Evolutionary conservation across 2,113 vertebrate species (phyloP), one percentile per base, ranked within the genome.

Genomic region (Quiscalus mexicanus): DNA sequence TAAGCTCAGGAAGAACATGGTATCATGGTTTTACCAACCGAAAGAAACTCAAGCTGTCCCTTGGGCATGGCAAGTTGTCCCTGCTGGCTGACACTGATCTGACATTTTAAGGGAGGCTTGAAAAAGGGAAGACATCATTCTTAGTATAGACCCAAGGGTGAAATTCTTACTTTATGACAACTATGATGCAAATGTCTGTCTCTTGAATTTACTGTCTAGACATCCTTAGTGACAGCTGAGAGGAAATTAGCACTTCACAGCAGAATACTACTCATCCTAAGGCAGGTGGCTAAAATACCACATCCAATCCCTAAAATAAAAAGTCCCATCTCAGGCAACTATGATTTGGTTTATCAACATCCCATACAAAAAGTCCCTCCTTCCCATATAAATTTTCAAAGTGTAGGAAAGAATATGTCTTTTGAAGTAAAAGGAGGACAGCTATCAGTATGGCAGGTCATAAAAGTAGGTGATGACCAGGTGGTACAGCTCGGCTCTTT

Each of bases 121-220:
- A 62, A 58, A 94, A 92, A 62, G 10, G 16, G 33, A 58, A 95
- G 62, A 53, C 50, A 50, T 58, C 33, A 42, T 49, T 67, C 60
- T 81, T 25, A 52, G n/a, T 17, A 62, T 2, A 67, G 71, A 84
- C 33, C 25, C 4, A 3, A 85, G 62, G 62, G 49, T 76, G 53
- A 90, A 95, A 93, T 71, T 76, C 74, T 90, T 75, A 75, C 70
- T 84, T 93, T 71, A 73, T 58, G 84, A 87, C 53, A 90, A 41
- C 31, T 63, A 16, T 1, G 8, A 86, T 47, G 47, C 64, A 84
- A 74, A 84, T 23, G 27, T 39, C 69, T 68, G 64, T 35, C 69
- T 87, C 65, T 35, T 67, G 31, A 27, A 37, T 56, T 84, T 79
- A 82, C 37, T 87, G 60, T 87, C 93, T 89, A 89, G 74, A 87